Evolutionary conservation across 2,888 invertebrate species (phyloP).

Genomic region (Heliconius hortense): DNA sequence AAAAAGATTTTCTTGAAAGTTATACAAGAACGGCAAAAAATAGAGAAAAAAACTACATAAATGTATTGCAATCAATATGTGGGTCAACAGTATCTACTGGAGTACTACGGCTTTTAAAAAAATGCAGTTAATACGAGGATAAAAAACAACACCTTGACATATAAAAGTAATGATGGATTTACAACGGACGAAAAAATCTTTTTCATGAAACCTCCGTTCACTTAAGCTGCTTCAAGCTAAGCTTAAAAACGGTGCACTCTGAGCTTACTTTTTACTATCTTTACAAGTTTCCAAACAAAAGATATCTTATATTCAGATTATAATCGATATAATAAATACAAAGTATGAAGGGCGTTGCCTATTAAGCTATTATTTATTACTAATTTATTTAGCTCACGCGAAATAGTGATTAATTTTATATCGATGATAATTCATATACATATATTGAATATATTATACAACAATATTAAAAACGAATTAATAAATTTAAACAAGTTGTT

Average conservation of each 20-base stretch:
- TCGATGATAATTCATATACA: not conserved
- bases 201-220: not conserved
- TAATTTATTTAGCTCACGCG: not conserved
- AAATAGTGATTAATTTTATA: not conserved
- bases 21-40: too few species aligned
- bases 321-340: conserved; percentile 1
- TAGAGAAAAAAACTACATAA: too few species aligned
- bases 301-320: not conserved
- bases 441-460: not conserved
- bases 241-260: not conserved
- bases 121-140: not conserved
- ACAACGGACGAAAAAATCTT: not conserved
- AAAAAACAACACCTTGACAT: conserved; percentile 12
- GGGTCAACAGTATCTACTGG: not conserved
- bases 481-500: not conserved
- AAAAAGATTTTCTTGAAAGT: too few species aligned
- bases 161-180: conserved; percentile 16
- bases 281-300: not conserved
- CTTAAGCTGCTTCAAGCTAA: not conserved
- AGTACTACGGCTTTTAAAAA: not conserved
- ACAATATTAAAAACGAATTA: not conserved
- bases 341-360: not conserved
- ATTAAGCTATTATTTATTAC: conserved; percentile 3
- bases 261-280: not conserved
- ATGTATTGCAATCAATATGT: not conserved